phyloP scores from a whole-genome alignment of 2,113 vertebrate species.

The Polyodon spathula region DNA sequence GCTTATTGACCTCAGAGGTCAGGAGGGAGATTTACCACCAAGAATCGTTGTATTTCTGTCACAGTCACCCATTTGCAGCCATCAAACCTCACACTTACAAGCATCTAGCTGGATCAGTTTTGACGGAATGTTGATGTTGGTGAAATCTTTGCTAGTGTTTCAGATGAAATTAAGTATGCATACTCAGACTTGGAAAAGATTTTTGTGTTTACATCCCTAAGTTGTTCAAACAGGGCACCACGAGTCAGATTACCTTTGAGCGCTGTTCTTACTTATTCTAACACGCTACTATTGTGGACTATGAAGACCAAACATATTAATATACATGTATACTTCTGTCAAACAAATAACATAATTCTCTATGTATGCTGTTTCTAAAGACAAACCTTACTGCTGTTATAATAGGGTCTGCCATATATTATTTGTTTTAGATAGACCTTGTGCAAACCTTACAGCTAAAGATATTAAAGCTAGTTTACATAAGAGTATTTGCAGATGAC shows the following conservation, averaged over 20 bases:
- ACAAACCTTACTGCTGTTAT: neutral
- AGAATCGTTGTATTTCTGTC: no score
- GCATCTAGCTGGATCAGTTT: no score
- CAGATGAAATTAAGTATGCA: neutral
- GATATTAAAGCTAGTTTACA: neutral
- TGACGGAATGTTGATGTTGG: no score
- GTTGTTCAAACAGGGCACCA: neutral
- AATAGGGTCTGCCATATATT: neutral
- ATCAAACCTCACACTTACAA: no score
- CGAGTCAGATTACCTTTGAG: neutral
- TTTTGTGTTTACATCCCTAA: neutral
- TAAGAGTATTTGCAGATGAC: neutral
- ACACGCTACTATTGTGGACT: neutral
- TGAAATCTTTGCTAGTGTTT: neutral
- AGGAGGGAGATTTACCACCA: no score
- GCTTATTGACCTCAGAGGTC: no score
- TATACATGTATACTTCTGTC: neutral
- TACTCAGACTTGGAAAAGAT: neutral
- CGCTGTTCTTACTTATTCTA: neutral
- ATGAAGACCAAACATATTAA: neutral
- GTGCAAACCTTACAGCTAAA: neutral
- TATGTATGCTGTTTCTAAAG: neutral
- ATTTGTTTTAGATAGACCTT: neutral
- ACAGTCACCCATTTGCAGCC: no score
- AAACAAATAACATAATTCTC: neutral